These are phyloP conservation scores for Fragum fragum DNA, from an alignment of 2,888 invertebrate genomes.

Conservation along the genomic window DNA sequence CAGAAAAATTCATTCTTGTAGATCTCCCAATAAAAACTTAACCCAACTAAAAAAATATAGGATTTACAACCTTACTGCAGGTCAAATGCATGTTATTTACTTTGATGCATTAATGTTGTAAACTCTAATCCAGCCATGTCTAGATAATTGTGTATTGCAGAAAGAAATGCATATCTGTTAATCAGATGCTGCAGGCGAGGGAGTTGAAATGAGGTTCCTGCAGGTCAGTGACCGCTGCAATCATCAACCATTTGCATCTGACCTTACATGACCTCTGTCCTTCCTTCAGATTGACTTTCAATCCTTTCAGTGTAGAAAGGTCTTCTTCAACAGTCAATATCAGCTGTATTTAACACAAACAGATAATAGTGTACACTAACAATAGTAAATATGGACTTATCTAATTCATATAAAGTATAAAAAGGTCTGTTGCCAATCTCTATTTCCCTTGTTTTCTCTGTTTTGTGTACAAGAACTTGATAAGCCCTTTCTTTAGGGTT, in stretches of 20 bases:
- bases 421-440: no score
- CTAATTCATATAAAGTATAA: no score
- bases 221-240: slow-evolving; percentile 16
- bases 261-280: slow-evolving; percentile 25
- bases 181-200: background rate
- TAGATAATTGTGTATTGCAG: background rate
- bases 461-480: no score
- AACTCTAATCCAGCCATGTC: background rate
- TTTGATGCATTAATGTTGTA: background rate
- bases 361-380: background rate
- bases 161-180: background rate
- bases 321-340: no score
- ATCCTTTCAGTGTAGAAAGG: background rate
- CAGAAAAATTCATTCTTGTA: no score
- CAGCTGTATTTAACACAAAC: background rate
- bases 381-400: no score
- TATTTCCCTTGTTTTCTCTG: no score
- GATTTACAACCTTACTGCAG: no score
- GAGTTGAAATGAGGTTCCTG: background rate
- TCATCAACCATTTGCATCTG: slow-evolving; percentile 18
- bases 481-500: no score
- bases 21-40: no score
- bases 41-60: no score
- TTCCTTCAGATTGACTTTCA: slow-evolving; percentile 3
- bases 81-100: no score